phyloP scores from a whole-genome alignment of 2,888 invertebrate genomes.

The Proisotoma minuta region DNA sequence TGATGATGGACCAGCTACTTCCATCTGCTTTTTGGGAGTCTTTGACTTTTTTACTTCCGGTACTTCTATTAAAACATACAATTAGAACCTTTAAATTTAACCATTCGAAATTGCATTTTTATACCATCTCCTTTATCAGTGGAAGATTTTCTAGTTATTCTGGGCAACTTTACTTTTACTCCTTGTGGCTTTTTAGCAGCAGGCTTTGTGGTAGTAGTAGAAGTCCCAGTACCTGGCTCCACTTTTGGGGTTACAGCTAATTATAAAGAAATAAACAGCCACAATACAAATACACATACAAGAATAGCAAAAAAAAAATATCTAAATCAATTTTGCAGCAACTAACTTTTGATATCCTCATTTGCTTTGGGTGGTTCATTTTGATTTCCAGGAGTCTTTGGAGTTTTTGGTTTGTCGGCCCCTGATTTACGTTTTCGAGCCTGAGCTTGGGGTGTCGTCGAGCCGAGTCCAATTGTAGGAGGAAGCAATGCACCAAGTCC shows the following conservation, averaged over 20 bases:
- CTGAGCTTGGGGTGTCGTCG: not conserved
- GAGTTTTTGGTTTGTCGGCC: constrained; percentile 11
- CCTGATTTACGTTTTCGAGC: constrained; percentile 25
- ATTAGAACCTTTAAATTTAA: not conserved
- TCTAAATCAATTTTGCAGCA: not conserved
- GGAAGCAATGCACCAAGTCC: constrained; percentile 25
- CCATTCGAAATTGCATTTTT: not conserved
- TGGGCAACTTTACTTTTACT: constrained; percentile 21
- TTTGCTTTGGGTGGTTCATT: constrained; percentile 27
- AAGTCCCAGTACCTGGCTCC: not conserved
- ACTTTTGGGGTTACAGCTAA: not conserved
- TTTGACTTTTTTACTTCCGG: constrained; percentile 9
- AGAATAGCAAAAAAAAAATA: not conserved
- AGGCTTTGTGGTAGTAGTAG: not conserved
- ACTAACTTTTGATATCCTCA: not conserved
- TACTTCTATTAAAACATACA: not conserved
- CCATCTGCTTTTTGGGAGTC: constrained; percentile 12
- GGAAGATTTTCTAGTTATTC: constrained; percentile 35
- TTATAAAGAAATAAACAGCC: too few relatives aligned
- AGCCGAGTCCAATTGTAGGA: constrained; percentile 3
- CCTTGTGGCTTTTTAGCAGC: constrained; percentile 16
- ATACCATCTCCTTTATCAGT: constrained; percentile 19
- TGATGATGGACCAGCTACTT: constrained; percentile 17
- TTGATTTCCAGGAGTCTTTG: constrained; percentile 4
- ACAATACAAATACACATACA: not conserved